phyloP scores from a whole-genome alignment of 1,140 invertebrate species.

The Nilaparvata lugens region DNA sequence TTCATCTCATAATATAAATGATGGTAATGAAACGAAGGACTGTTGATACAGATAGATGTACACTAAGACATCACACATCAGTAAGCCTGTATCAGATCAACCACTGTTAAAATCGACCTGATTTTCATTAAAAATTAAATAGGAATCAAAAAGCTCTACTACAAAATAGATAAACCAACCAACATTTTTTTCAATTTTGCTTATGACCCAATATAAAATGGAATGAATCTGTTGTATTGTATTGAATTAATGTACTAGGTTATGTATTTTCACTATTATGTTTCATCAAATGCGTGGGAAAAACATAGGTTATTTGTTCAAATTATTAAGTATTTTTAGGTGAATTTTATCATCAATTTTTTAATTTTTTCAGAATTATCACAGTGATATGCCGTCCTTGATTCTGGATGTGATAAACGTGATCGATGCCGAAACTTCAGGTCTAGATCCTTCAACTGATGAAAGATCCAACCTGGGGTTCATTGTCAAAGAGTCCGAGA shows the following conservation, averaged over 20 bases:
- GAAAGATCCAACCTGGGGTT: constrained; percentile 64
- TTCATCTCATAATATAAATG: neutral
- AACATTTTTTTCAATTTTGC: too few relatives aligned
- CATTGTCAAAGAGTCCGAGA: constrained; percentile 67
- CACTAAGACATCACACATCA: neutral
- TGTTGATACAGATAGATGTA: neutral
- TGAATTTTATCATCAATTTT: constrained; percentile 17
- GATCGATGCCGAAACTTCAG: constrained; percentile 64
- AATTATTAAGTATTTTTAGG: neutral
- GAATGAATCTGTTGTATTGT: too few relatives aligned
- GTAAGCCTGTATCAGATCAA: neutral
- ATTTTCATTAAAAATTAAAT: too few relatives aligned
- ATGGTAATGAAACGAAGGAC: neutral
- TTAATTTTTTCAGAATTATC: constrained; percentile 47
- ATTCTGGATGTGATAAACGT: constrained; percentile 70
- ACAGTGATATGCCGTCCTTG: constrained; percentile 64
- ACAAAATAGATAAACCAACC: too few relatives aligned
- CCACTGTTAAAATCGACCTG: neutral
- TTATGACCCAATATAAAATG: too few relatives aligned
- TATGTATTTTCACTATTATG: neutral
- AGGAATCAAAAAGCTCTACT: too few relatives aligned
- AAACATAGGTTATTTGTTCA: neutral
- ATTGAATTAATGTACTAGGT: neutral
- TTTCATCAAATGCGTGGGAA: neutral
- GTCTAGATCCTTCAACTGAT: constrained; percentile 43